phyloP scores from a whole-genome alignment of 2,797 vertebrate species.

The Odontamblyopus lacepedii region DNA sequence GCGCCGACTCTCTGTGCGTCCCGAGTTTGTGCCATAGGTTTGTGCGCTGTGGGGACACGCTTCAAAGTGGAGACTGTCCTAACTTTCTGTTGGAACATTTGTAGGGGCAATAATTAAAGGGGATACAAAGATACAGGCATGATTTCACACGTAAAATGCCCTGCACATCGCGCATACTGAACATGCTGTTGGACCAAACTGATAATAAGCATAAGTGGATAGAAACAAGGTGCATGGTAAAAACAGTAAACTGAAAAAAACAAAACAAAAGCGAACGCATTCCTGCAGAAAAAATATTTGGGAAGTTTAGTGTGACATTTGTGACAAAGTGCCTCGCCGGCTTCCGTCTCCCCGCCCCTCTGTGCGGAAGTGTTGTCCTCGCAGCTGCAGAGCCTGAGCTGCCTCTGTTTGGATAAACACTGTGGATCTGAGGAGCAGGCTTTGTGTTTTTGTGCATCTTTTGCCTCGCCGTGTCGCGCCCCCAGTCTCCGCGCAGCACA shows the following conservation, averaged over 20 bases:
- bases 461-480: constrained; percentile 27
- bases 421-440: constrained; percentile 26
- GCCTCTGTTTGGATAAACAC: constrained; percentile 56
- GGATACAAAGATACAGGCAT: neutral
- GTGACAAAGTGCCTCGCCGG: constrained; percentile 44
- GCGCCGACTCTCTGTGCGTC: neutral
- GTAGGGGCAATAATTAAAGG: neutral
- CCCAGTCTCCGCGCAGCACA: constrained; percentile 26
- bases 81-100: neutral
- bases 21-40: too few relatives aligned
- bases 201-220: too few relatives aligned
- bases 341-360: constrained; percentile 58
- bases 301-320: neutral
- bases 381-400: constrained; percentile 51
- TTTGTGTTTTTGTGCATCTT: constrained; percentile 14
- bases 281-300: too few relatives aligned
- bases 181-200: too few relatives aligned
- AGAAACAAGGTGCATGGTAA: too few relatives aligned
- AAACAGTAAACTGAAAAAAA: too few relatives aligned
- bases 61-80: neutral
- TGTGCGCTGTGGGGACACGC: neutral
- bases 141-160: neutral
- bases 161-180: too few relatives aligned
- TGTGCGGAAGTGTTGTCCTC: constrained; percentile 75
- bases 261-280: too few relatives aligned